Conservation (phyloP, 1,140 invertebrate species). For the Heterodera schachtii region DNA sequence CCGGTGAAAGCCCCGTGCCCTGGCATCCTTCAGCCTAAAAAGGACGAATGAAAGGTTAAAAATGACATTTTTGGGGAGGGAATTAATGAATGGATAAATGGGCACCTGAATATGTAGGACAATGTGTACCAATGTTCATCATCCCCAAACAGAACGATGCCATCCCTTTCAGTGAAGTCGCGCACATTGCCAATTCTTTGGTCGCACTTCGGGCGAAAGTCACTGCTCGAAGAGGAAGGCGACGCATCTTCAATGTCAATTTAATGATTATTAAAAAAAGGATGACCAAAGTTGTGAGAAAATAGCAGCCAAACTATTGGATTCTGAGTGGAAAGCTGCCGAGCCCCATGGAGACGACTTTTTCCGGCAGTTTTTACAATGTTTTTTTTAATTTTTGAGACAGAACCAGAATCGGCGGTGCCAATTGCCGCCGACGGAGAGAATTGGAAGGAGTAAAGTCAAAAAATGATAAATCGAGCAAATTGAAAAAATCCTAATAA, state of each 20-base stretch:
- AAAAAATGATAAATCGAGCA: no score
- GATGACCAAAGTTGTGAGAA: not conserved
- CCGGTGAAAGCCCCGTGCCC: conserved; percentile 48
- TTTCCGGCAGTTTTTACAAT: not conserved
- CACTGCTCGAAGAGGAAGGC: not conserved
- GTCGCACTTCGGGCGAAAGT: not conserved
- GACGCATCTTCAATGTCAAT: not conserved
- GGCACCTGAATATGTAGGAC: conserved; percentile 38
- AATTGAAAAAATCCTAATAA: no score
- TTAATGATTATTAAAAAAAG: no score
- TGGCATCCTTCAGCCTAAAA: conserved; percentile 45
- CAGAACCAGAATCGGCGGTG: no score
- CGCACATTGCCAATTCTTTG: not conserved
- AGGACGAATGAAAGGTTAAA: not conserved
- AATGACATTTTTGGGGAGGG: not conserved
- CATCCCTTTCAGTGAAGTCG: conserved; percentile 35
- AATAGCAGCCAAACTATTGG: not conserved
- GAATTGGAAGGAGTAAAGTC: no score
- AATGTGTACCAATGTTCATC: conserved; percentile 46
- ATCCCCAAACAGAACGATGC: conserved; percentile 47
- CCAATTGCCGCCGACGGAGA: no score
- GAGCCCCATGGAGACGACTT: no score
- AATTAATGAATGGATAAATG: not conserved
- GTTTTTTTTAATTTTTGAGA: not conserved
- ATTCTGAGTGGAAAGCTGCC: no score